A percentile compares a stretch with the other conserved stretches of the same genome.
phyloP scores from a whole-genome alignment of 2,797 vertebrate genomes.

The Prionace glauca region DNA sequence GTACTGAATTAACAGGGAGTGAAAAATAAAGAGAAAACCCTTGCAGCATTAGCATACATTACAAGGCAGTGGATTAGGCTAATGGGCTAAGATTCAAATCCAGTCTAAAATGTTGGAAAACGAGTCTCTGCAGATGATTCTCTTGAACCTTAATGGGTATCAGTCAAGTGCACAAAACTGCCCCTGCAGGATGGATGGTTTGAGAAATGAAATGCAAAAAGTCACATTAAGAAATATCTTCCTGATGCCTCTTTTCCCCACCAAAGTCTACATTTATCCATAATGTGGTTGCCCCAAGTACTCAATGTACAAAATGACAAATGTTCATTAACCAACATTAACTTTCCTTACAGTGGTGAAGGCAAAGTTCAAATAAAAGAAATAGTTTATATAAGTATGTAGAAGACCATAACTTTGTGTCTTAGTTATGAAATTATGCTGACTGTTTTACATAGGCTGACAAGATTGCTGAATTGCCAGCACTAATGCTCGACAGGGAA shows the following conservation, averaged over 20 bases:
- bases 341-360: constrained; percentile 59
- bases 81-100: neutral
- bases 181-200: neutral
- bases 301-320: neutral
- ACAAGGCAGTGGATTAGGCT: neutral
- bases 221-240: neutral
- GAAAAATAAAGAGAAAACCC: neutral
- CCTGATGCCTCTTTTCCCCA: neutral
- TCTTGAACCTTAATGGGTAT: neutral
- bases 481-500: neutral
- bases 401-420: too few species aligned
- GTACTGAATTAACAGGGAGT: neutral
- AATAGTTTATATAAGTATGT: neutral
- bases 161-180: neutral
- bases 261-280: neutral
- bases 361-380: constrained; percentile 48
- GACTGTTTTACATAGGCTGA: neutral
- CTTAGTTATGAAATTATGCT: neutral
- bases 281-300: neutral
- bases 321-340: constrained; percentile 43
- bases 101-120: neutral
- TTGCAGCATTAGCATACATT: neutral
- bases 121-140: neutral
- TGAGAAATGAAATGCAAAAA: neutral
- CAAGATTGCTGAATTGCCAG: neutral